These are phyloP conservation scores for Mobula birostris DNA, from an alignment of 2,113 vertebrate genomes.

Conservation along the genomic window DNA sequence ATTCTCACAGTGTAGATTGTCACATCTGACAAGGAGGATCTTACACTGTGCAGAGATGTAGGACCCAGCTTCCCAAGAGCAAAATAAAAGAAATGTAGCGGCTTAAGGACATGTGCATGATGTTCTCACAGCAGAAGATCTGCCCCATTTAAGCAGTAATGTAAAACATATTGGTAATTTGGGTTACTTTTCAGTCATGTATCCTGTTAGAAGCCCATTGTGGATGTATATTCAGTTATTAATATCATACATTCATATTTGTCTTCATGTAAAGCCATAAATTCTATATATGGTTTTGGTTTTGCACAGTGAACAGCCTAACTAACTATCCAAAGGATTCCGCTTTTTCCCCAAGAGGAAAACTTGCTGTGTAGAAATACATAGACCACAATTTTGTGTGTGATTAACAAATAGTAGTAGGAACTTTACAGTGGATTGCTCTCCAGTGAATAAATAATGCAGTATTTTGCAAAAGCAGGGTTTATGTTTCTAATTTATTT, in stretches of 20 bases:
- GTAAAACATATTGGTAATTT: not conserved
- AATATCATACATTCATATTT: not conserved
- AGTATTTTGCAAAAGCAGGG: not conserved
- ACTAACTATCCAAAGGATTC: constrained; percentile 3
- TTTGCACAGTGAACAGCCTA: not conserved
- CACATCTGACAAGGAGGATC: too few species aligned
- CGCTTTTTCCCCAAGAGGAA: not conserved
- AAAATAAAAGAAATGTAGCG: too few species aligned
- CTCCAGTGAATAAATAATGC: not conserved
- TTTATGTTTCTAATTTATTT: not conserved
- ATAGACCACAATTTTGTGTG: not conserved
- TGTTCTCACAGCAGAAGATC: too few species aligned
- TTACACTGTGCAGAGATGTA: too few species aligned
- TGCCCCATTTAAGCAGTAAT: not conserved
- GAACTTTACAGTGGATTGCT: not conserved
- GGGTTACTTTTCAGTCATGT: not conserved
- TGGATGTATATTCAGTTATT: not conserved
- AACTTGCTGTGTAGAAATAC: not conserved
- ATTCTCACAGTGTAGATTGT: too few species aligned
- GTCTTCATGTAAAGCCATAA: not conserved
- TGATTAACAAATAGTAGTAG: not conserved
- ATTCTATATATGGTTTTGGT: not conserved
- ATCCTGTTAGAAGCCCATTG: not conserved
- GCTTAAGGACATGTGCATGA: too few species aligned
- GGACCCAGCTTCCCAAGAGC: too few species aligned